These are phyloP conservation scores for Phenacoccus solenopsis DNA, from an alignment of 1,140 invertebrate species.

Conservation along the genomic window DNA sequence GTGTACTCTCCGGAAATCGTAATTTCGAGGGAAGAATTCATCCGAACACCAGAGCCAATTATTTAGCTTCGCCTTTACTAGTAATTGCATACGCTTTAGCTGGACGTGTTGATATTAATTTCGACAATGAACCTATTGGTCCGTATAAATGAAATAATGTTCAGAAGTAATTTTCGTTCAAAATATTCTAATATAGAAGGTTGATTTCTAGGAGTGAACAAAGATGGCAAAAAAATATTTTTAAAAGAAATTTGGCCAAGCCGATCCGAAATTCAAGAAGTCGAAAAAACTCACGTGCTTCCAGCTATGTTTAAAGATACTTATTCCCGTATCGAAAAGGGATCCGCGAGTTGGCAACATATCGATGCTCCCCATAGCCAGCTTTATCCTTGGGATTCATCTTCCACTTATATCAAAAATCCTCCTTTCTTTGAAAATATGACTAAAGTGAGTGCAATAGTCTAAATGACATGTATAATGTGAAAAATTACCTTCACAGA, in stretches of 20 bases:
- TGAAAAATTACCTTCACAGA: too few relatives aligned
- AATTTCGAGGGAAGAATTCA: constrained; percentile 98
- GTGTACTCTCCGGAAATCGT: constrained; percentile 89
- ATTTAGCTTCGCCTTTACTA: constrained; percentile 84
- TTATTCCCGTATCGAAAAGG: constrained; percentile 75
- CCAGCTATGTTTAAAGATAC: constrained; percentile 97
- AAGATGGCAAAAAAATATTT: constrained; percentile 63
- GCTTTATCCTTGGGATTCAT: constrained; percentile 82
- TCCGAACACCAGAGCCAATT: constrained; percentile 90
- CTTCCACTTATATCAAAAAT: constrained; percentile 90
- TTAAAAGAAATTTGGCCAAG: constrained; percentile 92
- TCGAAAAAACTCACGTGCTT: constrained; percentile 82
- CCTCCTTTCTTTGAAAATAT: constrained; percentile 94
- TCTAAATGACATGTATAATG: too few relatives aligned
- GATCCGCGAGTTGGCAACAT: constrained; percentile 74
- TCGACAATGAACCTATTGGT: constrained; percentile 79
- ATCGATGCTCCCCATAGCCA: constrained; percentile 64
- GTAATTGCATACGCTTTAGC: constrained; percentile 96
- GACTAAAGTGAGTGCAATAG: constrained; percentile 42
- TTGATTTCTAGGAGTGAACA: constrained; percentile 42
- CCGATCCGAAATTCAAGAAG: constrained; percentile 73
- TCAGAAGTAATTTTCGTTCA: too few relatives aligned
- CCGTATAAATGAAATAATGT: constrained; percentile 29
- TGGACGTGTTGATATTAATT: constrained; percentile 87
- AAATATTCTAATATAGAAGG: background rate